Evolutionary conservation across 2,888 invertebrate genomes (phyloP).

Genomic region (Psococerastis gibbosa): DNA sequence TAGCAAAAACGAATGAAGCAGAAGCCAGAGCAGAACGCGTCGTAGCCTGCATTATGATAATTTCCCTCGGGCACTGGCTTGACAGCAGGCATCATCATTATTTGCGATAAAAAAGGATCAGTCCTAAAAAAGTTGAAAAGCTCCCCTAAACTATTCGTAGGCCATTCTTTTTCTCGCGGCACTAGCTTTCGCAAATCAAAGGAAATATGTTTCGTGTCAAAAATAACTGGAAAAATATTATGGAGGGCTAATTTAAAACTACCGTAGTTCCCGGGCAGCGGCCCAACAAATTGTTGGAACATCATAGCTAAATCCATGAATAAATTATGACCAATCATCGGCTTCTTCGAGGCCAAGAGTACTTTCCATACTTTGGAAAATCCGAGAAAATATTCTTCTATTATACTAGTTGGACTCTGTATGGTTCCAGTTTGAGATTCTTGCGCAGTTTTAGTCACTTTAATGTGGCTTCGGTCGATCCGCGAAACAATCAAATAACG

Average conservation of each 20-base stretch:
- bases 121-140: no score
- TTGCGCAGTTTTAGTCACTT: no score
- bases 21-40: neutral
- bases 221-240: neutral
- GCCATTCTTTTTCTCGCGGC: no score
- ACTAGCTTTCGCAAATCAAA: neutral
- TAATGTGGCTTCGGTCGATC: no score
- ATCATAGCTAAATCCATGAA: neutral
- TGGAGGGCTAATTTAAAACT: constrained; percentile 1
- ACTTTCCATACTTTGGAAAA: constrained; percentile 8
- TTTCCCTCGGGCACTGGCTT: neutral
- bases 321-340: constrained; percentile 3
- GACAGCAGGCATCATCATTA: neutral
- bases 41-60: neutral
- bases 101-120: no score
- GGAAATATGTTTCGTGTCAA: neutral
- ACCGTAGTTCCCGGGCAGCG: neutral
- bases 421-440: no score
- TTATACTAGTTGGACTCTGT: no score
- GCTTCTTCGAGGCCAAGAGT: neutral
- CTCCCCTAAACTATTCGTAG: no score
- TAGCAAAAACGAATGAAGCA: neutral
- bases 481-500: no score
- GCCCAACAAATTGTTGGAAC: neutral
- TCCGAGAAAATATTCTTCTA: neutral